These are phyloP conservation scores for Aspidapion aeneum DNA, from an alignment of 2,888 invertebrate species.

Conservation along the genomic window DNA sequence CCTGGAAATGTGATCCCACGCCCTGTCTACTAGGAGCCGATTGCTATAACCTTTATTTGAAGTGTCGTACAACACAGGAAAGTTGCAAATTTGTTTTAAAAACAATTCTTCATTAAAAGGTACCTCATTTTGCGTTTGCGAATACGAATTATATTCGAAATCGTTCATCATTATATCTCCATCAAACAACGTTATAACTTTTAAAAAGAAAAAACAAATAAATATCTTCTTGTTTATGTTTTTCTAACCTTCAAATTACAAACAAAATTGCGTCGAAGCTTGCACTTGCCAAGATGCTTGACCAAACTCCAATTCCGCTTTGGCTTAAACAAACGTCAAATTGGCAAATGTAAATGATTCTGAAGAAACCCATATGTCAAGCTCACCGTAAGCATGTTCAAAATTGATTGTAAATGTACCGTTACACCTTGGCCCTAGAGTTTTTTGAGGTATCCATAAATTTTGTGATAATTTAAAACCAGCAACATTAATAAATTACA, in stretches of 20 bases:
- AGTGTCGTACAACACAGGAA: neutral
- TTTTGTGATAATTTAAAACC: too few relatives aligned
- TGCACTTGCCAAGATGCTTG: neutral
- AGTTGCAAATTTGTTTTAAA: neutral
- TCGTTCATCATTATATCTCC: neutral
- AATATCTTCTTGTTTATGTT: neutral
- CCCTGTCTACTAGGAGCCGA: neutral
- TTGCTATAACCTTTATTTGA: neutral
- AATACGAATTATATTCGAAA: neutral
- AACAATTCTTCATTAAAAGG: neutral
- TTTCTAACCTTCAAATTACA: too few relatives aligned
- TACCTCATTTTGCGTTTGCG: neutral
- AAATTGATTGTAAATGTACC: neutral
- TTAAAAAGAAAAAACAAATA: neutral
- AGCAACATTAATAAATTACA: too few relatives aligned
- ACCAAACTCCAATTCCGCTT: neutral
- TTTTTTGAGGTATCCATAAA: too few relatives aligned
- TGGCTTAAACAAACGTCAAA: neutral
- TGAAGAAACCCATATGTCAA: neutral
- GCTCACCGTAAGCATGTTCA: neutral
- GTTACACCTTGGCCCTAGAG: too few relatives aligned
- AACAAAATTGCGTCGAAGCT: too few relatives aligned
- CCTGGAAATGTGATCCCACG: neutral
- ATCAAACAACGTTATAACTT: too few relatives aligned
- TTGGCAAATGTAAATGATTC: neutral